Percentiles rank a stretch among this genome's conserved stretches.
phyloP scores from a whole-genome alignment of 2,888 invertebrate species.

The Hypomecis punctinalis region DNA sequence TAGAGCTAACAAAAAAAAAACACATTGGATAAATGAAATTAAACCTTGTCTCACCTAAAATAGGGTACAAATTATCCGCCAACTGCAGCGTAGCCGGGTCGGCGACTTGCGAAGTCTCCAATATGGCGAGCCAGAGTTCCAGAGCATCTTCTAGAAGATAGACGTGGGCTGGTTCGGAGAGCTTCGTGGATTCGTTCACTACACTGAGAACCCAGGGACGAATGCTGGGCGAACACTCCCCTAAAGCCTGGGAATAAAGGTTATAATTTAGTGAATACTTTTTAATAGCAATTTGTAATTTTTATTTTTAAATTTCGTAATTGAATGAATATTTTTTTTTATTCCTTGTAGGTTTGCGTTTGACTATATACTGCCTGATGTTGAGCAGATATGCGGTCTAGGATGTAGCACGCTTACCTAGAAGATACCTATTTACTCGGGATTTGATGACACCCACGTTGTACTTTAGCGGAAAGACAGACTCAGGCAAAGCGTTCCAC shows the following conservation, averaged over 20 bases:
- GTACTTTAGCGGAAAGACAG: too few species aligned
- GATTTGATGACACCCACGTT: too few species aligned
- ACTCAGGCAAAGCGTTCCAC: too few species aligned
- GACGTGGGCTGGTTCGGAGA: constrained; percentile 91
- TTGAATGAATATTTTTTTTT: too few species aligned
- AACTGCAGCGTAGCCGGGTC: constrained; percentile 88
- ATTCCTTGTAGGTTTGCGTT: too few species aligned
- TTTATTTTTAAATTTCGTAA: too few species aligned
- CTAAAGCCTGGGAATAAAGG: constrained; percentile 74
- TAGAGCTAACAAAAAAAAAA: too few species aligned
- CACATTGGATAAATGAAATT: constrained; percentile 19
- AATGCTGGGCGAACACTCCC: constrained; percentile 85
- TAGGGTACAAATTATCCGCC: constrained; percentile 89
- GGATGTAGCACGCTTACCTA: too few species aligned
- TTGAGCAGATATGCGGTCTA: too few species aligned
- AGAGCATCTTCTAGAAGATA: constrained; percentile 97
- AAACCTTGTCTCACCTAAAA: constrained; percentile 85
- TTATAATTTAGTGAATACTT: neutral
- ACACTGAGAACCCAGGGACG: constrained; percentile 86
- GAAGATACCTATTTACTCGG: too few species aligned
- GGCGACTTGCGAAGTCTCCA: constrained; percentile 88
- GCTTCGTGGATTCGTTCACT: constrained; percentile 87
- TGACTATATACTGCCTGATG: too few species aligned
- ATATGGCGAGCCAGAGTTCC: constrained; percentile 94
- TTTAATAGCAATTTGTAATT: neutral